phyloP scores from a whole-genome alignment of 2,888 invertebrate genomes.

The Sarcophaga carnaria region DNA sequence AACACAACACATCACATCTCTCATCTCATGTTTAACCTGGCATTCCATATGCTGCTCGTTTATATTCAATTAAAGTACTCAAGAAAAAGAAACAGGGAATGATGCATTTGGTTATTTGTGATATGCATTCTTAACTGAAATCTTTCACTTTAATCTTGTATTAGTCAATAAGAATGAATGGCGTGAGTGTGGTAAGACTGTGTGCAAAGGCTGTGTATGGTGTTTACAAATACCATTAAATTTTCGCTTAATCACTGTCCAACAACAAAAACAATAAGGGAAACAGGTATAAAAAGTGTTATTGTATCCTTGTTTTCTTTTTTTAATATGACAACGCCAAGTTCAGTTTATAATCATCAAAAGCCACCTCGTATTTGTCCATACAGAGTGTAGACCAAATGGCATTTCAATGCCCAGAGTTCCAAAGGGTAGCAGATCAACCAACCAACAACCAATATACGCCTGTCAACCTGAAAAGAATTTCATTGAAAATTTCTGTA shows the following conservation, averaged over 20 bases:
- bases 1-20: slow-evolving; percentile 19
- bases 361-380: slow-evolving; percentile 41
- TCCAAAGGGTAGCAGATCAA: not conserved
- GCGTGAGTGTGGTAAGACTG: not conserved
- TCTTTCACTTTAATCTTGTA: slow-evolving; percentile 71
- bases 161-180: slow-evolving; percentile 66
- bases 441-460: slow-evolving; percentile 42
- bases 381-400: not conserved
- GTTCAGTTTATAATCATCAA: slow-evolving; percentile 45
- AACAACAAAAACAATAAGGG: slow-evolving; percentile 35
- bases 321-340: slow-evolving; percentile 71
- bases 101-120: slow-evolving; percentile 43
- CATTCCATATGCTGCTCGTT: slow-evolving; percentile 44
- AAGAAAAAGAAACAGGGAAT: not conserved
- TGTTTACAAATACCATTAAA: slow-evolving; percentile 66
- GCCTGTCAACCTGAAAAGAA: slow-evolving; percentile 69
- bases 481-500: slow-evolving; percentile 67
- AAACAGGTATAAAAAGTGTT: slow-evolving; percentile 52
- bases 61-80: slow-evolving; percentile 62
- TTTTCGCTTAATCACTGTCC: slow-evolving; percentile 72
- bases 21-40: not conserved
- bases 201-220: not conserved
- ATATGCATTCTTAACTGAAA: slow-evolving; percentile 52
- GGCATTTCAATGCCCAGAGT: not conserved
- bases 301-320: slow-evolving; percentile 45